These are phyloP conservation scores for Pelvicachromis taeniatus DNA, from an alignment of 2,113 vertebrate species.

Conservation along the genomic window DNA sequence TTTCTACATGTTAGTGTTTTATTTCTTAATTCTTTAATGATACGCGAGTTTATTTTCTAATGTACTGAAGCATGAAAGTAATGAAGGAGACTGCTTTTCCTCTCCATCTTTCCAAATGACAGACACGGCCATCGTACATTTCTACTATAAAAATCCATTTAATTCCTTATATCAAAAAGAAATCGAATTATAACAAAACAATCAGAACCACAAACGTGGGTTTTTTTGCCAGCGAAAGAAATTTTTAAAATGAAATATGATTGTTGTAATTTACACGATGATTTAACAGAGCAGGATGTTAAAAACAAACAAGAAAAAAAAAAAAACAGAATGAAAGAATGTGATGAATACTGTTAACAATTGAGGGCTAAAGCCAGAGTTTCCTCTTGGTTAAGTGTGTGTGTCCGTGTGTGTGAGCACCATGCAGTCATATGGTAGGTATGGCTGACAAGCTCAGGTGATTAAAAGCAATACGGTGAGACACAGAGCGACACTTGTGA, in stretches of 20 bases:
- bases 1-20: slow-evolving; percentile 68
- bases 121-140: slow-evolving; percentile 69
- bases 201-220: slow-evolving; percentile 66
- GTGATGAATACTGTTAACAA: slow-evolving; percentile 61
- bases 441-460: slow-evolving; percentile 40
- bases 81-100: slow-evolving; percentile 60
- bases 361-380: slow-evolving; percentile 27
- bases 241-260: slow-evolving; percentile 51
- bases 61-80: slow-evolving; percentile 64
- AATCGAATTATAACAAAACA: slow-evolving; percentile 67
- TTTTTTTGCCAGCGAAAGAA: slow-evolving; percentile 53
- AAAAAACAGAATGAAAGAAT: background rate
- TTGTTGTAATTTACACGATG: slow-evolving; percentile 54
- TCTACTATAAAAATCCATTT: slow-evolving; percentile 84
- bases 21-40: slow-evolving; percentile 74
- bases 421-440: slow-evolving; percentile 67
- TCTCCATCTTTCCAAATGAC: slow-evolving; percentile 76
- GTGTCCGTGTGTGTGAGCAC: slow-evolving; percentile 21
- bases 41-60: background rate
- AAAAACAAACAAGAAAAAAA: background rate
- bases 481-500: slow-evolving; percentile 10
- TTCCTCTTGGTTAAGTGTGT: slow-evolving; percentile 36
- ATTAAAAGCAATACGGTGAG: slow-evolving; percentile 57
- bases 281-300: slow-evolving; percentile 27
- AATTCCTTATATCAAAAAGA: slow-evolving; percentile 74